Base-by-base conservation (phyloP, 2,888 invertebrate genomes). In the Apoderus coryli region DNA sequence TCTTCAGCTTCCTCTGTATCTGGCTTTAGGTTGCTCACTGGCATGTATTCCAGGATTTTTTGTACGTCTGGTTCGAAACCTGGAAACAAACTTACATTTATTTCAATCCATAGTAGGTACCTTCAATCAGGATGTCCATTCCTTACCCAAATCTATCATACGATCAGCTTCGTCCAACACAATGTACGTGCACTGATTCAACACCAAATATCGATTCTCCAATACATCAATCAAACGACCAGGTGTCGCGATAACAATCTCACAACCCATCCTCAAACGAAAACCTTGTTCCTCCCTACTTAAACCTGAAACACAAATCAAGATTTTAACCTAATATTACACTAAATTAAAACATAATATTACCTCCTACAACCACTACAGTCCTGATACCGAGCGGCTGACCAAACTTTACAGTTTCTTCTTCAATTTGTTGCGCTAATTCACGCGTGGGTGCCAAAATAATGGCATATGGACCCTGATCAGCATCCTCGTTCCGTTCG, bases 391-490 rank as follows among this genome's bases (percentile, higher is more conserved):
- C 89, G 27, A 95, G 59, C 1, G 88, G 86, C 44, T 80, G 75
- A 12, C 96, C 98, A 63, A 99, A 98, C 59, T 95, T 98, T 38
- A 79, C 82, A 0, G 95, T 90, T 60, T 99, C 98, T 57, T 96
- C 96, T 61, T 99, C 96, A 48, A 99, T 99, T 61, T 98, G 96
- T 53, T 96, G 95, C 0, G 96, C 96, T 63, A 98, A 72, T 57
- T 98, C 96, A 60, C 98, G 81, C n/a, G 98, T 98, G 2, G 98
- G 98, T 0, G 98, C 98, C 59, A 99, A 66, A 52, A 99, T 98
- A 31, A 99, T 88, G 13, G 98, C 96, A 59, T 98, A 99, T 0
- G 98, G 98, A 4, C 98, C 98, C 64, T 85, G 85, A 59, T 88
- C 88, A 4, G 78, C 81, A 60, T 86, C 86, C 56, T 86, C 86